Percentiles rank a stretch among this genome's conserved stretches.
These are phyloP conservation scores for Jaculus jaculus DNA, from an alignment of 2,113 vertebrate species.

Conservation along the genomic window DNA sequence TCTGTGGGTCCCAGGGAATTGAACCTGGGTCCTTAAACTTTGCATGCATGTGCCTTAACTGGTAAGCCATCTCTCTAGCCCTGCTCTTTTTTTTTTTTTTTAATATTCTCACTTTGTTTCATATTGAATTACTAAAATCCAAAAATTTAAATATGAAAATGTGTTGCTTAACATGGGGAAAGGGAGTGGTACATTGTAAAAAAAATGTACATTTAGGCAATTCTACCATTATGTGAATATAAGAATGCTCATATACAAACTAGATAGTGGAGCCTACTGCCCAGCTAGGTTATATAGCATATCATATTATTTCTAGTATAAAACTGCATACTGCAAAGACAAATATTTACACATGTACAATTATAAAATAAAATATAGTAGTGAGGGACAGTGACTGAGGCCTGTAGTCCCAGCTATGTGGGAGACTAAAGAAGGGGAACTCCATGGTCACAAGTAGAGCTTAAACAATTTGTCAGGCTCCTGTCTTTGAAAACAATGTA, in stretches of 20 bases:
- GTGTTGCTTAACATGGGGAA: too few relatives aligned
- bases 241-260: not conserved
- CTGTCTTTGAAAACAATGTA: not conserved
- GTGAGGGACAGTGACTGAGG: not conserved
- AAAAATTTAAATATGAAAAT: not conserved
- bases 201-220: not conserved
- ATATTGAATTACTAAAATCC: not conserved
- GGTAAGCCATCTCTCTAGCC: too few relatives aligned
- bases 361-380: not conserved
- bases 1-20: too few relatives aligned
- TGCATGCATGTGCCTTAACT: too few relatives aligned
- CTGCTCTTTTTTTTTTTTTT: not conserved
- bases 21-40: too few relatives aligned
- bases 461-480: not conserved
- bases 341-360: not conserved
- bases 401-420: too few relatives aligned
- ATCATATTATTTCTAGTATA: not conserved
- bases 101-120: not conserved
- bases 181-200: rapidly evolving
- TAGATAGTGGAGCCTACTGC: not conserved
- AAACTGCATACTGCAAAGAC: not conserved
- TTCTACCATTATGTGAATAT: not conserved
- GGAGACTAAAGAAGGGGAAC: not conserved
- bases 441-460: not conserved
- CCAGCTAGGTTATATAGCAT: not conserved